Evolutionary conservation across 2,888 invertebrate species (phyloP), one percentile per base, ranked within the genome.

Genomic region (Lissocephala sabroskyi): DNA sequence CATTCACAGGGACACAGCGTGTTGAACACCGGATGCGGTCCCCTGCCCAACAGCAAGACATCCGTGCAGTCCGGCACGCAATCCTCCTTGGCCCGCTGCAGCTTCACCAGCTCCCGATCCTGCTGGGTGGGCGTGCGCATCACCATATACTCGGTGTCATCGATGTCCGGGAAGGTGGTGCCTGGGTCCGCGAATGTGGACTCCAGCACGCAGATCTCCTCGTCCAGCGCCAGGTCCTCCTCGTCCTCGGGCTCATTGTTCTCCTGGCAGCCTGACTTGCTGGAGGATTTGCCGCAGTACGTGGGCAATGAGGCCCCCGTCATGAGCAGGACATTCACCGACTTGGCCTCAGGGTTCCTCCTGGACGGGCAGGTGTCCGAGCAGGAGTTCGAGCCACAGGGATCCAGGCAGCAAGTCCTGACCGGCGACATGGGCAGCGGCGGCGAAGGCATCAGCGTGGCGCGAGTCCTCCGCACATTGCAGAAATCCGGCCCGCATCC

Each of bases 201-300:
- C 41, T 71, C 67, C 3, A 49, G 49, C 2, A 71, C 73, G 42
- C 48, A 39, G 18, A 71, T 63, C 17, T 75, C 63, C 4, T 54
- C 56, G 13, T 68, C 56, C 10, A 60, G 11, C 1, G 5, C 2
- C 11, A 3, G 49, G 2, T 29, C 37, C 4, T 47, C 18, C 1
- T 11, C 32, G 10, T 42, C 23, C 7, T 26, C 5, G 2, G 14
- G 17, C 5, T 17, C 3, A 2, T 13, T n/a, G 10, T 44, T 19
- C 7, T 11, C 19, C 9, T 1, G 13, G 2, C 18, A 17, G 6
- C 18, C 37, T 2, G 19, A 18, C 7, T 23, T 23, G 23, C 23
- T 5, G 3, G 23, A 16, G 30, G 14, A 16, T 11, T 41, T 47
- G 17, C 49, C 53, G 37, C 56, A 62, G 30, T 46, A 52, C 3